Conservation (phyloP, 2,113 vertebrate species). For the Trichomycterus rosablanca region DNA sequence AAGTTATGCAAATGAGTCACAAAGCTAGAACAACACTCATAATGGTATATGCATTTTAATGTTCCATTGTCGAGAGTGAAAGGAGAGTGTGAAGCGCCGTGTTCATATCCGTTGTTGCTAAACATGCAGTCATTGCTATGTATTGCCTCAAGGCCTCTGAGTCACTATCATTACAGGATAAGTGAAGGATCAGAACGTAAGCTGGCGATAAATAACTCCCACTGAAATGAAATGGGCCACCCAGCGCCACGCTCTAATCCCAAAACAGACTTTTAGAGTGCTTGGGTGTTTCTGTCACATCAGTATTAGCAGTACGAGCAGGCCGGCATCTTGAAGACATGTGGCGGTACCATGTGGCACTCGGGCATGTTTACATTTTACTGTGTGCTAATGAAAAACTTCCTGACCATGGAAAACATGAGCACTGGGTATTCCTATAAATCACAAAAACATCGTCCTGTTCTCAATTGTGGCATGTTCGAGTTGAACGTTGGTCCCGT, state of each 20-base stretch:
- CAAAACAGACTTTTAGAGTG: constrained; percentile 41
- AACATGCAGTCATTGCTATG: neutral
- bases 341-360: constrained; percentile 35
- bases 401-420: constrained; percentile 4
- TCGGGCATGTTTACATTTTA: constrained; percentile 44
- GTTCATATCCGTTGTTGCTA: no score
- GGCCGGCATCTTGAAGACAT: constrained; percentile 10
- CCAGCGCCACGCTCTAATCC: constrained; percentile 9
- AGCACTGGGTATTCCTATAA: neutral
- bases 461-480: no score
- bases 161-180: constrained; percentile 42
- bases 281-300: constrained; percentile 45
- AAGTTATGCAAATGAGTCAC: no score
- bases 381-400: constrained; percentile 32
- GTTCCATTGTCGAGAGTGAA: no score
- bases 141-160: constrained; percentile 20
- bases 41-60: no score
- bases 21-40: no score
- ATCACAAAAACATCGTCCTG: constrained; percentile 4
- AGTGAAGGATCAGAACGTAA: constrained; percentile 41
- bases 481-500: constrained; percentile 9
- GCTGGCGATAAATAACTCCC: constrained; percentile 25
- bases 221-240: constrained; percentile 39
- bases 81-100: no score
- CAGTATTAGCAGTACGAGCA: constrained; percentile 35